Conservation (phyloP, 2,797 vertebrate genomes). For the Pseudomugil gertrudae region DNA sequence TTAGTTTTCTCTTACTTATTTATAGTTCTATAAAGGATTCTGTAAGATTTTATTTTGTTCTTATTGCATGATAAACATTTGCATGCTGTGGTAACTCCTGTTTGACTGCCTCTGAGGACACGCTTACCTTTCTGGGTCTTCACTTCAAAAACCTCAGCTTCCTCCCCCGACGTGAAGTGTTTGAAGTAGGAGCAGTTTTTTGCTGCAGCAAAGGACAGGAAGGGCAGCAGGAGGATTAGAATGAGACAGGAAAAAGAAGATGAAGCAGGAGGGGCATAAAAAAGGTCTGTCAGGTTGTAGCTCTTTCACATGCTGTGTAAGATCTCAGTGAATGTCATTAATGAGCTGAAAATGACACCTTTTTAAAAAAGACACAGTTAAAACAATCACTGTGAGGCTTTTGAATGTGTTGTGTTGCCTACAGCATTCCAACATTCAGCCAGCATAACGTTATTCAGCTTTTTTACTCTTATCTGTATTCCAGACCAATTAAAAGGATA, state of each 20-base stretch:
- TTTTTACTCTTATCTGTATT: background rate
- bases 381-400: background rate
- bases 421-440: background rate
- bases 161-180: conserved; percentile 95
- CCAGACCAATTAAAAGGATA: background rate
- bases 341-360: background rate
- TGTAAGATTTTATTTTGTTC: background rate
- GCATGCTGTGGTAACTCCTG: background rate
- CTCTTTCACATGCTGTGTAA: background rate
- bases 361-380: background rate
- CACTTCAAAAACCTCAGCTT: conserved; percentile 93
- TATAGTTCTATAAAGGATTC: background rate
- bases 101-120: conserved; percentile 9
- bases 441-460: no score
- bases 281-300: conserved; percentile 16
- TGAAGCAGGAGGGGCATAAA: conserved; percentile 46
- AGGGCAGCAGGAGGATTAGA: conserved; percentile 7
- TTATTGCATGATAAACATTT: background rate
- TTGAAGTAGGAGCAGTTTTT: conserved; percentile 98
- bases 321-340: conserved; percentile 5
- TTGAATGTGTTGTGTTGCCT: background rate
- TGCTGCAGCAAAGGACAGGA: conserved; percentile 73
- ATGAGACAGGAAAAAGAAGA: conserved; percentile 15
- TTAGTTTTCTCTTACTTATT: background rate
- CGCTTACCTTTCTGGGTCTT: conserved; percentile 96